Conservation (phyloP, 1,140 invertebrate genomes). For the Hycleus phaleratus region DNA sequence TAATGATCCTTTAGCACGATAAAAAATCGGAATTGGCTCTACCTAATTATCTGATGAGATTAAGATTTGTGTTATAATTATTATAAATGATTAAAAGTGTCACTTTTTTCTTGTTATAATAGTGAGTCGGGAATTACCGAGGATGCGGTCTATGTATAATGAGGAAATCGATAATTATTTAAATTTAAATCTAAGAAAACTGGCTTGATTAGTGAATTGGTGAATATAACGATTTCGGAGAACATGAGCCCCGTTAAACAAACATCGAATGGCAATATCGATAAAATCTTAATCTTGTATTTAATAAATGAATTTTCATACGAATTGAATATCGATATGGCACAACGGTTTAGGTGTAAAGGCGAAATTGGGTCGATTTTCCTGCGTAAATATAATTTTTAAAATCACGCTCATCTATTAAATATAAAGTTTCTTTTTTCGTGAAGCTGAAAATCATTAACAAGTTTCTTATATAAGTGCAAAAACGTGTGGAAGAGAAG, state of each 20-base stretch:
- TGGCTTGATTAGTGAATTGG: conserved; percentile 81
- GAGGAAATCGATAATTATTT: conserved; percentile 87
- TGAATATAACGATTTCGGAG: conserved; percentile 89
- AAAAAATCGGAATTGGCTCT: conserved; percentile 57
- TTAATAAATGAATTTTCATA: not conserved
- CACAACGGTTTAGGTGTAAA: too few relatives aligned
- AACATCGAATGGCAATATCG: conserved; percentile 87
- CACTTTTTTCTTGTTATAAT: not conserved
- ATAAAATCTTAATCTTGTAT: conserved; percentile 51
- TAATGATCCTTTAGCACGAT: conserved; percentile 35
- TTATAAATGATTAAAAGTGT: not conserved
- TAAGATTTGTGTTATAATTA: conserved; percentile 31
- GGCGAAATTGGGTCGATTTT: too few relatives aligned
- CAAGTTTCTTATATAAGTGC: too few relatives aligned
- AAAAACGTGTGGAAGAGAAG: too few relatives aligned
- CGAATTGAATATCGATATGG: too few relatives aligned
- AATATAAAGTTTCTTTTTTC: too few relatives aligned
- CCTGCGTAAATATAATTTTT: too few relatives aligned
- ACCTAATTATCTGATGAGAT: conserved; percentile 41
- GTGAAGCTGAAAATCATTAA: too few relatives aligned
- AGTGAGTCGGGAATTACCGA: conserved; percentile 88
- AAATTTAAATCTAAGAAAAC: conserved; percentile 95
- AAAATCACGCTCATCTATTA: too few relatives aligned
- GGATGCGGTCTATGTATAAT: conserved; percentile 87
- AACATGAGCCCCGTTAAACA: conserved; percentile 90